These are phyloP conservation scores for Varanus salvator DNA, from an alignment of 2,113 vertebrate species.

Conservation along the genomic window DNA sequence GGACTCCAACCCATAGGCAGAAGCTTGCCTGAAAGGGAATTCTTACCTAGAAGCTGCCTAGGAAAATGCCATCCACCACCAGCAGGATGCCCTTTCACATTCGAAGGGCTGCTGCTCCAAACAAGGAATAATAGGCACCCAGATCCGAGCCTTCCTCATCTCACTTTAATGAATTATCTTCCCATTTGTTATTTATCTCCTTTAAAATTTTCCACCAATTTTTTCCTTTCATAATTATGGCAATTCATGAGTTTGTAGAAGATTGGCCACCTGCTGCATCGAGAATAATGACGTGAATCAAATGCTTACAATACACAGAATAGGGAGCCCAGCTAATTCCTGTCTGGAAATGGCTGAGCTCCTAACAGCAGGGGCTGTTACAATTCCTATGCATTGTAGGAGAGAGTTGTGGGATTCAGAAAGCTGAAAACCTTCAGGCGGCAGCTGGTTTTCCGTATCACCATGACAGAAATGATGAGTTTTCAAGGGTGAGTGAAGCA, in stretches of 20 bases:
- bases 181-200: conserved; percentile 75
- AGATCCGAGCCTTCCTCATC: conserved; percentile 40
- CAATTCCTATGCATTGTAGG: conserved; percentile 37
- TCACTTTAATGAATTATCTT: conserved; percentile 70
- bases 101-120: conserved; percentile 9
- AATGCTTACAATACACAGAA: conserved; percentile 63
- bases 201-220: conserved; percentile 72
- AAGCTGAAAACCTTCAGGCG: conserved; percentile 22
- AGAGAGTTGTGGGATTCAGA: conserved; percentile 16
- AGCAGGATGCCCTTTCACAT: neutral
- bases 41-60: neutral
- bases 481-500: neutral
- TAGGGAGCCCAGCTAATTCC: conserved; percentile 73
- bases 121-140: conserved; percentile 15
- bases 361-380: conserved; percentile 44
- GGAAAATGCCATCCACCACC: conserved; percentile 21
- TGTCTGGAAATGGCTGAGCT: conserved; percentile 74
- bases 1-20: neutral
- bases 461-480: neutral
- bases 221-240: conserved; percentile 75
- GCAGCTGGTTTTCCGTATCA: neutral
- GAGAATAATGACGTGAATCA: conserved; percentile 73
- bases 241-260: conserved; percentile 69
- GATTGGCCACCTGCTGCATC: conserved; percentile 71
- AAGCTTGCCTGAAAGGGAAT: neutral